Percentiles rank a stretch among this genome's conserved stretches.
Evolutionary conservation across 2,113 vertebrate genomes (phyloP).

Genomic region (Recurvirostra avosetta): DNA sequence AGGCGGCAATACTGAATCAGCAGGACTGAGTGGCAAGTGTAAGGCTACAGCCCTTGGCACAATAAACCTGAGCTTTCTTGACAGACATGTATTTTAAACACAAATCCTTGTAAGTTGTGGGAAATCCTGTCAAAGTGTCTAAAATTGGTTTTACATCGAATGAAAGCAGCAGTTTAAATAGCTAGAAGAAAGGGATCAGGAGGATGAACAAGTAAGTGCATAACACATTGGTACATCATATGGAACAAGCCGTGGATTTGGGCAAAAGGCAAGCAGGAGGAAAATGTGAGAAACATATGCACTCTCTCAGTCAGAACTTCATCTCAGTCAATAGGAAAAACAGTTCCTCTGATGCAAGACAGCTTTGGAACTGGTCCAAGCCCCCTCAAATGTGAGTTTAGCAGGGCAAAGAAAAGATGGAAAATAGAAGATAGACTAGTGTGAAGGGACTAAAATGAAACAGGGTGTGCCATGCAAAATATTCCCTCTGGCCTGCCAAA

Average conservation of each 20-base stretch:
- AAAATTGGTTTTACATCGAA: background rate
- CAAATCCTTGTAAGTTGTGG: background rate
- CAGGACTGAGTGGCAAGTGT: background rate
- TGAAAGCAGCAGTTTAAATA: background rate
- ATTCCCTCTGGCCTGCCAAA: background rate
- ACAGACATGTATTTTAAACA: background rate
- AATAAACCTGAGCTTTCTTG: background rate
- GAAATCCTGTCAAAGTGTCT: conserved; percentile 5
- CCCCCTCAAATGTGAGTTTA: background rate
- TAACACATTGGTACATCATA: background rate
- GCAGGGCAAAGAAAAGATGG: background rate
- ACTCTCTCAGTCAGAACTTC: background rate
- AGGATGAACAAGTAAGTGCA: background rate
- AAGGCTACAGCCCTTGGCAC: background rate
- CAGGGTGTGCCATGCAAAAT: background rate
- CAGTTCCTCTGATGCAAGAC: background rate
- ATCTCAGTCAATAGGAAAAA: background rate
- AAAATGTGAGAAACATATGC: background rate
- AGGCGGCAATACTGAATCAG: background rate
- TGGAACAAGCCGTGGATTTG: background rate
- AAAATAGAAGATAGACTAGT: background rate
- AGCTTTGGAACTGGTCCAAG: background rate
- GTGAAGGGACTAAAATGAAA: background rate
- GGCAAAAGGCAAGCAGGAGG: background rate
- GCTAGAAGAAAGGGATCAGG: background rate